phyloP scores from a whole-genome alignment of 1,140 invertebrate species.

The Lutraria rhynchaena region DNA sequence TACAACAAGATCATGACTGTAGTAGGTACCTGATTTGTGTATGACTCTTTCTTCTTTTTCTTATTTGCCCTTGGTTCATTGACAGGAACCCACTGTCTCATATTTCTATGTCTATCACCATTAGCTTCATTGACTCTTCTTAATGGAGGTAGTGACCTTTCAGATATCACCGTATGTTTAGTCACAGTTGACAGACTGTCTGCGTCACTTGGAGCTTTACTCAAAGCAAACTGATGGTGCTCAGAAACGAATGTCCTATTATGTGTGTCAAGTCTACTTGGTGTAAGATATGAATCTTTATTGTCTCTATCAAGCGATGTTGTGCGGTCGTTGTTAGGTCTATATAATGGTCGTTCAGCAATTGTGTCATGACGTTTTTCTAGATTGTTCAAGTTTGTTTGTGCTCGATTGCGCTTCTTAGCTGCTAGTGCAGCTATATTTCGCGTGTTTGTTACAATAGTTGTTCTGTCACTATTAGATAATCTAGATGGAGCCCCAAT shows the following conservation, averaged over 20 bases:
- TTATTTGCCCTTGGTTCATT: slow-evolving; percentile 51
- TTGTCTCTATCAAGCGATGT: slow-evolving; percentile 20
- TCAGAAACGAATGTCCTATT: slow-evolving; percentile 65
- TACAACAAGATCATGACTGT: no score
- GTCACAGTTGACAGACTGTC: slow-evolving; percentile 69
- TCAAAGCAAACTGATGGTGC: slow-evolving; percentile 35
- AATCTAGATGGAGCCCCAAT: slow-evolving; percentile 61
- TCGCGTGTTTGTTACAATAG: slow-evolving; percentile 76
- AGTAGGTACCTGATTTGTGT: slow-evolving; percentile 63
- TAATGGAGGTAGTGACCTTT: slow-evolving; percentile 71
- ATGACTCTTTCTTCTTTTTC: slow-evolving; percentile 62
- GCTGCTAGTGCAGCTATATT: slow-evolving; percentile 80
- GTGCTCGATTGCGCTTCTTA: slow-evolving; percentile 71
- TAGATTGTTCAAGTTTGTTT: slow-evolving; percentile 59
- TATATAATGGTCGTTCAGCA: slow-evolving; percentile 64
- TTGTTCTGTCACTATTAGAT: slow-evolving; percentile 67
- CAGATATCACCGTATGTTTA: slow-evolving; percentile 70
- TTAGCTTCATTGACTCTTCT: slow-evolving; percentile 44
- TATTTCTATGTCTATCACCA: slow-evolving; percentile 42
- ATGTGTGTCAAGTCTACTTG: slow-evolving; percentile 78
- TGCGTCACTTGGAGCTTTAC: slow-evolving; percentile 66
- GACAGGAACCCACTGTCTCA: slow-evolving; percentile 39
- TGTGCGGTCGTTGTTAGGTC: slow-evolving; percentile 58
- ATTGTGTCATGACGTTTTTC: slow-evolving; percentile 54
- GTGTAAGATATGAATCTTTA: slow-evolving; percentile 70